Conservation (phyloP, 2,113 vertebrate genomes). For the Hypanus sabinus region DNA sequence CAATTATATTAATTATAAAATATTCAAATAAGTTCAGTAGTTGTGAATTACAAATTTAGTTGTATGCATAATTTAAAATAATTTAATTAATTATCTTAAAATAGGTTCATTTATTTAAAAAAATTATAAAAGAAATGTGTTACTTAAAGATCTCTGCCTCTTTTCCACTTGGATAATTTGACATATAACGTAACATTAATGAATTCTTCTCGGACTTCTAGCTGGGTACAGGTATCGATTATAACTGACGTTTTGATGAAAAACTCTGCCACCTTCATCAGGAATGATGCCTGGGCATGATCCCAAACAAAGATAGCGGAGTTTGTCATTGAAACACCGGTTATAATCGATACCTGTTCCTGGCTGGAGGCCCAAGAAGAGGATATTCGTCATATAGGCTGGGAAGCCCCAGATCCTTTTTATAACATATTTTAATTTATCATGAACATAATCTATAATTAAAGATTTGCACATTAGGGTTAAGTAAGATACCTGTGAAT, state of each 20-base stretch:
- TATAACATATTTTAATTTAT: neutral
- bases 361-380: too few species aligned
- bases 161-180: neutral
- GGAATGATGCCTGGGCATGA: too few species aligned
- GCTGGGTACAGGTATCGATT: too few species aligned
- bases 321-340: too few species aligned
- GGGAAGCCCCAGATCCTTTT: too few species aligned
- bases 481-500: constrained; percentile 1
- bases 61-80: neutral
- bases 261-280: too few species aligned
- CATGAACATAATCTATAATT: neutral
- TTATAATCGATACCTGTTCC: too few species aligned
- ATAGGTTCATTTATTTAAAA: neutral
- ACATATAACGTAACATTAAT: too few species aligned
- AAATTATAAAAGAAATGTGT: neutral
- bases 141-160: neutral
- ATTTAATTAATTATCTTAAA: neutral
- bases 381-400: too few species aligned
- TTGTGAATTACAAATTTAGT: neutral
- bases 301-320: too few species aligned
- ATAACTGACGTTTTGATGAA: too few species aligned
- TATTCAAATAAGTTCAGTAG: neutral
- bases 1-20: neutral
- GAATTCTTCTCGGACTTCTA: too few species aligned
- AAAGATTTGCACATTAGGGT: neutral